Percentiles rank a stretch among this genome's conserved stretches.
Conservation (phyloP, 2,113 vertebrate species). For the Scomber colias region DNA sequence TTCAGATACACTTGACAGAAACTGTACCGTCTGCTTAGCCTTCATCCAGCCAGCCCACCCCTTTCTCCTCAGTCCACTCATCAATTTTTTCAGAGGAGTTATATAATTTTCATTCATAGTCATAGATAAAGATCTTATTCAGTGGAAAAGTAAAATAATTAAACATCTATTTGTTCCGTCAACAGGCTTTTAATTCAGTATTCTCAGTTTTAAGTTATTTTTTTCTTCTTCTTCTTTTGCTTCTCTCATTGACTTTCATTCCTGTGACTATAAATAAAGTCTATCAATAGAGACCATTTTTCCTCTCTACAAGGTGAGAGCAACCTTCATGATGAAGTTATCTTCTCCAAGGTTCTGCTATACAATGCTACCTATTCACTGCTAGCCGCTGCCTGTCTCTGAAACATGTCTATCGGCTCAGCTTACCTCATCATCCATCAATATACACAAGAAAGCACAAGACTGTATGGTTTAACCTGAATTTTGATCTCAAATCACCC, state of each 20-base stretch:
- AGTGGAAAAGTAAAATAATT: constrained; percentile 24
- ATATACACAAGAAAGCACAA: constrained; percentile 22
- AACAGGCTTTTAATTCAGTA: constrained; percentile 39
- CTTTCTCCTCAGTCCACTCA: constrained; percentile 24
- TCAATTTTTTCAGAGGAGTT: constrained; percentile 33
- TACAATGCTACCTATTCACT: constrained; percentile 57
- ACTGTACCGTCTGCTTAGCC: neutral
- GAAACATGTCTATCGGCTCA: constrained; percentile 16
- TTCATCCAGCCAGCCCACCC: constrained; percentile 24
- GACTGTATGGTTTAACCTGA: constrained; percentile 4
- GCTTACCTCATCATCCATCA: constrained; percentile 3
- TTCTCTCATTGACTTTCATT: constrained; percentile 44
- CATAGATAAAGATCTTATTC: constrained; percentile 51
- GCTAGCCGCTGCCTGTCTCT: constrained; percentile 38
- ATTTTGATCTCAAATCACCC: neutral
- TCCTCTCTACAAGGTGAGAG: constrained; percentile 26
- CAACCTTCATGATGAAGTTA: constrained; percentile 47
- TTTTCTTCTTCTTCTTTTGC: constrained; percentile 9
- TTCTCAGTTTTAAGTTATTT: constrained; percentile 20
- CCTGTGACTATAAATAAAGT: constrained; percentile 54
- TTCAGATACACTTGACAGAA: constrained; percentile 6
- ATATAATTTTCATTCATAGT: constrained; percentile 43
- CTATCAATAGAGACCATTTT: constrained; percentile 52
- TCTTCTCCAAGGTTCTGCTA: constrained; percentile 51
- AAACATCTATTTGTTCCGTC: constrained; percentile 38